Conservation (phyloP, 1,140 invertebrate species). For the Laupala kohalensis region DNA sequence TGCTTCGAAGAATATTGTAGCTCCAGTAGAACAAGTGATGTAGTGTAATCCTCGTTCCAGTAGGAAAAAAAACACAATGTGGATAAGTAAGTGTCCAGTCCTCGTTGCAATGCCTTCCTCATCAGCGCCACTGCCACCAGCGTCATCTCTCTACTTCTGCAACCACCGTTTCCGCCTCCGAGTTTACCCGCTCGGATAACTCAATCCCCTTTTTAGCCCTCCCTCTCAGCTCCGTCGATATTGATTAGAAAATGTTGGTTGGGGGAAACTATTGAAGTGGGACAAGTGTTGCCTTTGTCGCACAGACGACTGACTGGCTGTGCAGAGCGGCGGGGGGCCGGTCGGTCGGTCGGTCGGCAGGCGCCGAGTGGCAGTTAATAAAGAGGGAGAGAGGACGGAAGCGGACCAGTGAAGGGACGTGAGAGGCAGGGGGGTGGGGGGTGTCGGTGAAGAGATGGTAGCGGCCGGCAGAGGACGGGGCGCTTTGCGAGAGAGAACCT, state of each 20-base stretch:
- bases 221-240: not conserved
- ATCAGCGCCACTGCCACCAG: no score
- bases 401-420: slow-evolving; percentile 16
- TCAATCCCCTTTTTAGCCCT: not conserved
- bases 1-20: no score
- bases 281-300: not conserved
- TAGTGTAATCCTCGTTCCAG: no score
- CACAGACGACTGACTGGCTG: no score
- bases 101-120: no score
- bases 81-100: no score
- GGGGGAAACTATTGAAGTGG: not conserved
- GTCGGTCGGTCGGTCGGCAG: no score
- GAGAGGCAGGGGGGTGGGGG: slow-evolving; percentile 3
- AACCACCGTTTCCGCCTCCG: no score
- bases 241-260: not conserved
- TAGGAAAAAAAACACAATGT: no score
- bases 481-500: not conserved
- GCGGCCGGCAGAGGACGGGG: not conserved
- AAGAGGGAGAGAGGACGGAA: slow-evolving; percentile 4
- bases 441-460: not conserved
- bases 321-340: no score
- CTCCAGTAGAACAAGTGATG: no score
- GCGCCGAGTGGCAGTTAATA: slow-evolving; percentile 5
- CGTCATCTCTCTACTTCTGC: no score
- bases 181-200: not conserved